These are phyloP conservation scores for Nasonia vitripennis DNA, from an alignment of 1,140 invertebrate species.

Conservation along the genomic window DNA sequence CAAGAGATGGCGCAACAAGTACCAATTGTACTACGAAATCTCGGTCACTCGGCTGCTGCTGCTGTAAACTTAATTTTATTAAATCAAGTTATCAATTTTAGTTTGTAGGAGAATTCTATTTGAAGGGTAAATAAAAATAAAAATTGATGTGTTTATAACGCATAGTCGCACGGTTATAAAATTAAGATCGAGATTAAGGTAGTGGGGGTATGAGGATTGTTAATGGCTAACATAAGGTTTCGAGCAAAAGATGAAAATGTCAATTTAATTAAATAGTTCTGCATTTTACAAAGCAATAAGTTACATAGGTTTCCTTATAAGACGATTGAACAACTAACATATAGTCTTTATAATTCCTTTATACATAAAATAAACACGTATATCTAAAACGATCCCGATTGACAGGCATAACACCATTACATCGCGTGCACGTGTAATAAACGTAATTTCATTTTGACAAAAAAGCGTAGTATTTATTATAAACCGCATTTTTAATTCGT, in stretches of 20 bases:
- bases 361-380: conserved; percentile 65
- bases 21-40: too few relatives aligned
- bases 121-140: too few relatives aligned
- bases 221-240: conserved; percentile 23
- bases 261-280: conserved; percentile 74
- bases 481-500: conserved; percentile 47
- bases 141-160: too few relatives aligned
- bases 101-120: too few relatives aligned
- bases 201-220: neutral
- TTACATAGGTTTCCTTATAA: conserved; percentile 70
- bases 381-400: conserved; percentile 56
- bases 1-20: too few relatives aligned
- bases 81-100: too few relatives aligned
- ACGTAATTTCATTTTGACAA: conserved; percentile 46
- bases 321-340: conserved; percentile 64
- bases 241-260: conserved; percentile 52
- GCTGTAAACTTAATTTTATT: too few relatives aligned
- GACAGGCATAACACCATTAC: conserved; percentile 50
- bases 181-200: too few relatives aligned
- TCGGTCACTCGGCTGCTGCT: too few relatives aligned
- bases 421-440: conserved; percentile 23
- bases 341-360: conserved; percentile 61
- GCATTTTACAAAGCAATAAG: conserved; percentile 77
- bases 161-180: too few relatives aligned
- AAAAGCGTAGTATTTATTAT: conserved; percentile 50